Conservation (phyloP, 2,113 vertebrate genomes). For the Chloroceryle aenea region DNA sequence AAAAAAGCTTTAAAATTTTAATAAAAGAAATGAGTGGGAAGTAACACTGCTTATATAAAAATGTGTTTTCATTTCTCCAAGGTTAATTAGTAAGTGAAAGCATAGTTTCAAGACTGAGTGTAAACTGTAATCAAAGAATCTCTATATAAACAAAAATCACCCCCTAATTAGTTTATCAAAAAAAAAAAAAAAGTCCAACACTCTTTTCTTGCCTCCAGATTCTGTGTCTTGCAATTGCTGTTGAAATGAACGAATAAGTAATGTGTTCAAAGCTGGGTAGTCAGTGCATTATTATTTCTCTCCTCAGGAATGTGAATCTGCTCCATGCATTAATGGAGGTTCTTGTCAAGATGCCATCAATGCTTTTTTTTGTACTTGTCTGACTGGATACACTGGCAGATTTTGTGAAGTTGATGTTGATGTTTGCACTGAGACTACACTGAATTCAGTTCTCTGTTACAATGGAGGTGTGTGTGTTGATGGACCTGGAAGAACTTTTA, state of each 20-base stretch:
- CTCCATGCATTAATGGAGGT: conserved; percentile 78
- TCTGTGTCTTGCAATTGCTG: background rate
- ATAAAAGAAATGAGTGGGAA: background rate
- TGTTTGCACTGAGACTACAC: background rate
- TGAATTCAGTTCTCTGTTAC: conserved; percentile 8
- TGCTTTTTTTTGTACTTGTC: conserved; percentile 80
- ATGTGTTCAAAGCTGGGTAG: background rate
- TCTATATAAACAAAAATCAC: background rate
- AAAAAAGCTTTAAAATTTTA: background rate
- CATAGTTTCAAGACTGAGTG: background rate
- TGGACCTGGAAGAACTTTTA: conserved; percentile 34
- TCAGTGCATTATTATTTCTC: background rate
- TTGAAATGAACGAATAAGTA: background rate
- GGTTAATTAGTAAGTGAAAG: background rate
- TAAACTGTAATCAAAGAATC: background rate
- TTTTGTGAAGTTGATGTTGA: conserved; percentile 80
- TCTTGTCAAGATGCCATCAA: conserved; percentile 78
- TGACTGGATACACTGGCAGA: conserved; percentile 74
- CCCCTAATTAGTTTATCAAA: background rate
- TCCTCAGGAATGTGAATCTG: conserved; percentile 78
- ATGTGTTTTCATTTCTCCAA: background rate
- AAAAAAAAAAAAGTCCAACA: background rate
- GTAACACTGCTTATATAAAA: background rate
- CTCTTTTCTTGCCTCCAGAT: background rate
- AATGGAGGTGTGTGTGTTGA: conserved; percentile 48